A percentile compares a stretch with the other conserved stretches of the same genome.
Conservation (phyloP, 2,888 invertebrate species). For the Panorpa germanica region DNA sequence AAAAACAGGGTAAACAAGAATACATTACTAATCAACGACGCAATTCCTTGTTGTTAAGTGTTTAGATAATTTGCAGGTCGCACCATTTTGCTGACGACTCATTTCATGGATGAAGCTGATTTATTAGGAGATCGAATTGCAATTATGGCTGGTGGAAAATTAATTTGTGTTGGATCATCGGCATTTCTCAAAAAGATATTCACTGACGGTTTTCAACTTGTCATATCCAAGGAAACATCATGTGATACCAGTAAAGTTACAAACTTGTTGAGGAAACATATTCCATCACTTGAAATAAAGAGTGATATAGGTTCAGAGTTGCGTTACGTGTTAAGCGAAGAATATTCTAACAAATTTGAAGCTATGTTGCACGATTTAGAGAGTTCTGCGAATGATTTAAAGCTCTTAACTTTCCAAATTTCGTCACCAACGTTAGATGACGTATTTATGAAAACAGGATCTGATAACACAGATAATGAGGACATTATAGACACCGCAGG, state of each 20-base stretch:
- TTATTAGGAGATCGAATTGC: conserved; percentile 72
- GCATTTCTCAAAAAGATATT: conserved; percentile 68
- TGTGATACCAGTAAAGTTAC: conserved; percentile 34
- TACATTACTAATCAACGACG: background rate
- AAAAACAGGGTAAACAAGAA: conserved; percentile 33
- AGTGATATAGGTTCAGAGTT: conserved; percentile 61
- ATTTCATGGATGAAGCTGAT: conserved; percentile 87
- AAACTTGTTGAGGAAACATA: conserved; percentile 35
- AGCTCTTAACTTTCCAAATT: conserved; percentile 62
- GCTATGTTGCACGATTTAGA: conserved; percentile 50
- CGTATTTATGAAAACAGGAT: conserved; percentile 75
- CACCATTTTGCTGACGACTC: conserved; percentile 64
- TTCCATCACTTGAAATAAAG: conserved; percentile 43
- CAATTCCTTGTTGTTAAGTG: background rate
- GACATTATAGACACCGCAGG: too few species aligned
- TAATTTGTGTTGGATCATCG: conserved; percentile 66
- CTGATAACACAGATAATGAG: too few species aligned
- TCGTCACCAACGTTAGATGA: conserved; percentile 77
- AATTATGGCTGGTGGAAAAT: conserved; percentile 64
- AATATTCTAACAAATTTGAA: conserved; percentile 40
- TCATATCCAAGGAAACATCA: conserved; percentile 29
- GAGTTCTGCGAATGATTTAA: conserved; percentile 30
- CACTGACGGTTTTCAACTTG: conserved; percentile 69
- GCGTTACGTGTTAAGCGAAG: conserved; percentile 45
- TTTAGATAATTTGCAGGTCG: conserved; percentile 26